phyloP scores from a whole-genome alignment of 1,140 invertebrate species.

The Hydropsyche tenuis region DNA sequence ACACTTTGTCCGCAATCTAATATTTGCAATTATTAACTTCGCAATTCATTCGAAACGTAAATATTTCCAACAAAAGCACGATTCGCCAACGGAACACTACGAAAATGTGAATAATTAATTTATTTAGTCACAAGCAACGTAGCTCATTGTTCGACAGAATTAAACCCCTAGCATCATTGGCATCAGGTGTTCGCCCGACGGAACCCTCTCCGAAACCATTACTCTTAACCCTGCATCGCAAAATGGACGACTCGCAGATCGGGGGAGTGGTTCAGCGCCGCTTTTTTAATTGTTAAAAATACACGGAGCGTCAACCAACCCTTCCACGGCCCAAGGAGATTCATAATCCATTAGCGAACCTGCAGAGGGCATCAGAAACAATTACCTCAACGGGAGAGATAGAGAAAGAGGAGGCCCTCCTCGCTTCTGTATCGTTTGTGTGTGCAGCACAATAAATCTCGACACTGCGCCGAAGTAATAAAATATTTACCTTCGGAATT shows the following conservation, averaged over 20 bases:
- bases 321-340: constrained; percentile 40
- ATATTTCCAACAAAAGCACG: too few relatives aligned
- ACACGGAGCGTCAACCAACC: constrained; percentile 28
- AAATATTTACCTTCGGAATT: constrained; percentile 51
- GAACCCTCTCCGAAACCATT: constrained; percentile 21
- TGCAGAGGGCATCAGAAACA: constrained; percentile 40
- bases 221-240: background rate
- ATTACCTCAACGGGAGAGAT: constrained; percentile 39
- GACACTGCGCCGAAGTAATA: constrained; percentile 50
- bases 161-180: constrained; percentile 6
- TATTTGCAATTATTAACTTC: too few relatives aligned
- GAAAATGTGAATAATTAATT: too few relatives aligned
- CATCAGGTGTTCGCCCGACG: constrained; percentile 30
- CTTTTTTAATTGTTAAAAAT: constrained; percentile 48
- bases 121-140: too few relatives aligned
- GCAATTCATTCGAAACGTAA: too few relatives aligned
- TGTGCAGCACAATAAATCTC: constrained; percentile 51
- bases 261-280: background rate
- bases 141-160: background rate
- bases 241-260: too few relatives aligned
- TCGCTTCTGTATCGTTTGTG: background rate
- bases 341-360: constrained; percentile 49
- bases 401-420: background rate
- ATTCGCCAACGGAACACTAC: too few relatives aligned
- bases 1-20: too few relatives aligned